Conservation (phyloP, 2,888 invertebrate species). For the Cheilosia pagana region DNA sequence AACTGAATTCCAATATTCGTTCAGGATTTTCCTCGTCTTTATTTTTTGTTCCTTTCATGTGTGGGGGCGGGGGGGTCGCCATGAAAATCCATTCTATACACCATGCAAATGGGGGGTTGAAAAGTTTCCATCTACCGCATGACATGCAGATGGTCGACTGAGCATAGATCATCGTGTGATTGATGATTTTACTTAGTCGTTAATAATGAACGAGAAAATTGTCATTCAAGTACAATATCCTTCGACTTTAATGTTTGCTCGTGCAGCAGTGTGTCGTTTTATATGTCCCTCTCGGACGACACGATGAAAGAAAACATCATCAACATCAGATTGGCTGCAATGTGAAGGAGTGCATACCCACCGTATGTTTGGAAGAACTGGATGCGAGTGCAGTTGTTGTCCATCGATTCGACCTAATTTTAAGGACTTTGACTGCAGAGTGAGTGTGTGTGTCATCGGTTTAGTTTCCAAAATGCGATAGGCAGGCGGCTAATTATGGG, state of each 20-base stretch:
- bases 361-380: neutral
- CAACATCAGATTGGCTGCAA: slow-evolving; percentile 22
- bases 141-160: slow-evolving; percentile 57
- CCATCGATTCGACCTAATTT: slow-evolving; percentile 61
- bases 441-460: slow-evolving; percentile 20
- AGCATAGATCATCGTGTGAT: slow-evolving; percentile 64
- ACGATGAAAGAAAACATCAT: slow-evolving; percentile 27
- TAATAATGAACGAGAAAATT: slow-evolving; percentile 63
- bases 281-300: slow-evolving; percentile 53
- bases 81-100: slow-evolving; percentile 9
- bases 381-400: slow-evolving; percentile 10
- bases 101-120: neutral
- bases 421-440: slow-evolving; percentile 30
- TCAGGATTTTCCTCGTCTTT: slow-evolving; percentile 20
- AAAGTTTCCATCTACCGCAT: slow-evolving; percentile 29
- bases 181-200: slow-evolving; percentile 70
- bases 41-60: neutral
- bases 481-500: slow-evolving; percentile 17
- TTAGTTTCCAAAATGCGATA: slow-evolving; percentile 1
- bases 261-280: slow-evolving; percentile 25
- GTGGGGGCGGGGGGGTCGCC: neutral
- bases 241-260: slow-evolving; percentile 37
- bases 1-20: slow-evolving; percentile 69
- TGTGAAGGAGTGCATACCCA: neutral
- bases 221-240: slow-evolving; percentile 35